Percentiles rank a stretch among this genome's conserved stretches.
These are phyloP conservation scores for Bos taurus DNA, from an alignment of 2,113 vertebrate species.

Conservation along the genomic window ARS-UCD2.0 NC_037354.1:44577501-44578000, in stretches of 20 bases:
- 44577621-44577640: not conserved
- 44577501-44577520: not conserved
- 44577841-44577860: constrained; percentile 63
- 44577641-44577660: constrained; percentile 32
- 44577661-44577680: constrained; percentile 35
- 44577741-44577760: constrained; percentile 72
- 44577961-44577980: not conserved
- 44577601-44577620: not conserved
- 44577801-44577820: constrained; percentile 64
- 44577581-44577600: not conserved
- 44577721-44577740: constrained; percentile 78
- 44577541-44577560: not conserved
- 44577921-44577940: constrained; percentile 45
- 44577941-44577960: not conserved
- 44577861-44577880: constrained; percentile 58
- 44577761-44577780: constrained; percentile 77
- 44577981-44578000: constrained; percentile 28
- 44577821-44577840: constrained; percentile 66
- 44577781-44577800: constrained; percentile 79
- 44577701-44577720: constrained; percentile 65
- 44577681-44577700: constrained; percentile 26
- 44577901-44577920: constrained; percentile 60
- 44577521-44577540: not conserved
- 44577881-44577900: constrained; percentile 58
- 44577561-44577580: not conserved